phyloP scores from a whole-genome alignment of 1,140 invertebrate species.

The Drosophila sp. region DNA sequence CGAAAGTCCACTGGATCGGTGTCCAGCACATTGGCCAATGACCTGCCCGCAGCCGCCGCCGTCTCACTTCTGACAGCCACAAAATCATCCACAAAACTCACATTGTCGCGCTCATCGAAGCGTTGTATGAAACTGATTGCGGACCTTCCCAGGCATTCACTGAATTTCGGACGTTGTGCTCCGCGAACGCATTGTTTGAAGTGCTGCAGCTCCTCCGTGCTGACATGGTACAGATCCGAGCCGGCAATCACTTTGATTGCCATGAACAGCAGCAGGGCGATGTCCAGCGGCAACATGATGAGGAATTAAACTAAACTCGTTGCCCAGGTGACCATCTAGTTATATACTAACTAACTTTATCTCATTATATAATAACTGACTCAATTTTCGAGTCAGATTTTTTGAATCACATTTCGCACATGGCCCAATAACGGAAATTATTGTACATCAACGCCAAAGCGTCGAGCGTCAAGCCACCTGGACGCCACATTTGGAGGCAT shows the following conservation, averaged over 20 bases:
- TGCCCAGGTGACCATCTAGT: slow-evolving; percentile 55
- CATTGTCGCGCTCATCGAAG: slow-evolving; percentile 86
- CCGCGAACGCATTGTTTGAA: slow-evolving; percentile 73
- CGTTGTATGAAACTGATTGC: slow-evolving; percentile 86
- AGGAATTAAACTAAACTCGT: slow-evolving; percentile 49
- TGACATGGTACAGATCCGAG: slow-evolving; percentile 41
- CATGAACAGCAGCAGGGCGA: slow-evolving; percentile 29
- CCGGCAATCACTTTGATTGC: slow-evolving; percentile 14
- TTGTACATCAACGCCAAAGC: slow-evolving; percentile 73
- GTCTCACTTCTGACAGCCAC: slow-evolving; percentile 85
- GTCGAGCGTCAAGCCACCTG: slow-evolving; percentile 16
- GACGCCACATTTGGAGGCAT: slow-evolving; percentile 18
- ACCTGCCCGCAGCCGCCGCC: slow-evolving; percentile 83
- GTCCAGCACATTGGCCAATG: slow-evolving; percentile 86
- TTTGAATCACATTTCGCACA: slow-evolving; percentile 59
- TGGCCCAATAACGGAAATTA: slow-evolving; percentile 80
- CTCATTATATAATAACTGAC: slow-evolving; percentile 64
- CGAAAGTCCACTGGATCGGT: slow-evolving; percentile 89
- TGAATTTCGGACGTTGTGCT: slow-evolving; percentile 52
- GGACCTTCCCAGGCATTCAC: slow-evolving; percentile 88
- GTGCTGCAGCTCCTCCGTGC: slow-evolving; percentile 46
- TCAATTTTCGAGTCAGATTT: slow-evolving; percentile 44
- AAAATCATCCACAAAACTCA: slow-evolving; percentile 86
- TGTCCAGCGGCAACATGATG: slow-evolving; percentile 37
- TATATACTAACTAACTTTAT: slow-evolving; percentile 44